These are phyloP conservation scores for Eristalinus aeneus DNA, from an alignment of 2,888 invertebrate genomes.

Conservation along the genomic window DNA sequence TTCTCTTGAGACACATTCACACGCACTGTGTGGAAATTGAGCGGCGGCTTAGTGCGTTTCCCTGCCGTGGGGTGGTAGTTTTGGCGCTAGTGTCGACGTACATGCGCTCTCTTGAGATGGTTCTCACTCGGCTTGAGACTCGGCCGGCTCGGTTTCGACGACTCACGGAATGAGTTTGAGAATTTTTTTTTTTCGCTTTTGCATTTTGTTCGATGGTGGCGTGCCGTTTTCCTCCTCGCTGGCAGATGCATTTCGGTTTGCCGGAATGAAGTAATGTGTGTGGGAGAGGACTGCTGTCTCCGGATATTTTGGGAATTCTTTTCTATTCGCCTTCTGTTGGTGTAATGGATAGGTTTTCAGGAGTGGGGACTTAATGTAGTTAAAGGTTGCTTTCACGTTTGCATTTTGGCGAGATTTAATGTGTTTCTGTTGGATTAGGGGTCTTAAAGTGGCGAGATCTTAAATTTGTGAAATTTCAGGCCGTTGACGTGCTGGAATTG, in stretches of 20 bases:
- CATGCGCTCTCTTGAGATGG: constrained; percentile 58
- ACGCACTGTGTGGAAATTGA: constrained; percentile 19
- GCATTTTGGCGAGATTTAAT: neutral
- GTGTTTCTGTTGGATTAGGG: neutral
- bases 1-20: constrained; percentile 56
- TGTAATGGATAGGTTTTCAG: neutral
- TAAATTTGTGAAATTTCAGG: neutral
- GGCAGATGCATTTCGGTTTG: constrained; percentile 20
- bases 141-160: too few species aligned
- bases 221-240: neutral
- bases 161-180: constrained; percentile 50
- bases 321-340: neutral
- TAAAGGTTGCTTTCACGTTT: neutral
- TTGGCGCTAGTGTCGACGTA: constrained; percentile 37
- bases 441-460: neutral
- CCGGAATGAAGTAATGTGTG: neutral
- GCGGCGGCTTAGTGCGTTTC: constrained; percentile 4
- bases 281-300: neutral
- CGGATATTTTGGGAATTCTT: neutral
- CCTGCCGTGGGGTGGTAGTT: constrained; percentile 2
- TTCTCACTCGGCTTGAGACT: neutral
- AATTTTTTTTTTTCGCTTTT: constrained; percentile 12
- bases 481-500: too few species aligned
- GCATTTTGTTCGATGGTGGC: neutral
- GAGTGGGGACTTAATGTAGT: neutral